These are phyloP conservation scores for Staurois parvus DNA, from an alignment of 2,797 vertebrate species.

Conservation along the genomic window DNA sequence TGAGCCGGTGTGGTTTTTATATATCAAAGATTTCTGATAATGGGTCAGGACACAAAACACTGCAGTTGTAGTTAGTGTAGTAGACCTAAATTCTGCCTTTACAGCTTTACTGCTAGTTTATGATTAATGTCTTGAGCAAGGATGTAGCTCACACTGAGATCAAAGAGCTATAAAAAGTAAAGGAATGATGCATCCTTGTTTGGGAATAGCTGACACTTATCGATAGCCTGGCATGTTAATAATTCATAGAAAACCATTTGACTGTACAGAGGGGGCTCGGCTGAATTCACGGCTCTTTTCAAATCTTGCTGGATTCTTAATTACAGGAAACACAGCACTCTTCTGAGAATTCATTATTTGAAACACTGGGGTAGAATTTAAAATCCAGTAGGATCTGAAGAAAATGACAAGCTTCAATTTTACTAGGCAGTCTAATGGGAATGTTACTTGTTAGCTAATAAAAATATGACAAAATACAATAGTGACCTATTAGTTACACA, in stretches of 20 bases:
- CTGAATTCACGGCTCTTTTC: slow-evolving; percentile 52
- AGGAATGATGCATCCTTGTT: slow-evolving; percentile 60
- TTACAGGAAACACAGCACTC: slow-evolving; percentile 55
- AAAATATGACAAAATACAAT: slow-evolving; percentile 54
- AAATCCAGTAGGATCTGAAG: slow-evolving; percentile 56
- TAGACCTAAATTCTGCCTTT: slow-evolving; percentile 53
- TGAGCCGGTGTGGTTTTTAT: slow-evolving; percentile 32
- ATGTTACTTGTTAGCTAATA: slow-evolving; percentile 54
- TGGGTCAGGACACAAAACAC: slow-evolving; percentile 36
- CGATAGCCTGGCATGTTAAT: slow-evolving; percentile 58
- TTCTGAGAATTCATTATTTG: slow-evolving; percentile 60
- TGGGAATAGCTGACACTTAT: slow-evolving; percentile 62
- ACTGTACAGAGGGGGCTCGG: slow-evolving; percentile 53
- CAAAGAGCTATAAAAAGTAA: slow-evolving; percentile 59
- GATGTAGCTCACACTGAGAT: slow-evolving; percentile 57
- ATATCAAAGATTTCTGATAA: slow-evolving; percentile 24
- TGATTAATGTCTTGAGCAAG: slow-evolving; percentile 58
- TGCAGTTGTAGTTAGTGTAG: slow-evolving; percentile 48
- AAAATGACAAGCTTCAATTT: slow-evolving; percentile 54
- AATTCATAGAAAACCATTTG: slow-evolving; percentile 61
- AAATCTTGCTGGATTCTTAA: slow-evolving; percentile 57
- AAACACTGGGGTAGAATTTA: slow-evolving; percentile 46
- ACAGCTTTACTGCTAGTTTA: slow-evolving; percentile 49
- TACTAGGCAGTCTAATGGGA: slow-evolving; percentile 34
- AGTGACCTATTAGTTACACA: slow-evolving; percentile 33